These are phyloP conservation scores for Scarus forsteni DNA, from an alignment of 2,797 vertebrate genomes.

Conservation along the genomic window DNA sequence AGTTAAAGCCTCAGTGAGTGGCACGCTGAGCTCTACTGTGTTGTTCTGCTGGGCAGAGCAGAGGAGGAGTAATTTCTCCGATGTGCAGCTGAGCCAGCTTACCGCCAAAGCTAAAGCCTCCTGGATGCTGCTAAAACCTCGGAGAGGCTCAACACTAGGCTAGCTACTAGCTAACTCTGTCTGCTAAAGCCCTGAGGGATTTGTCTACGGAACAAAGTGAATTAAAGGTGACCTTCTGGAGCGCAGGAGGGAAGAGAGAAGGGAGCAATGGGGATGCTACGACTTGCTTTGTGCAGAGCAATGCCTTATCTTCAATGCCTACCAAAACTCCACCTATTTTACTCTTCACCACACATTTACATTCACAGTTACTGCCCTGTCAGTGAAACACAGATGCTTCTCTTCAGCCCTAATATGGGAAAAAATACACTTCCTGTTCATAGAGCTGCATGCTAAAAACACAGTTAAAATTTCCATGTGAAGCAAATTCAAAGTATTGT, in stretches of 20 bases:
- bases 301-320: not conserved
- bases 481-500: not conserved
- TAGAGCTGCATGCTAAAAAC: too few species aligned
- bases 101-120: constrained; percentile 80
- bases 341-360: not conserved
- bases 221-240: constrained; percentile 82
- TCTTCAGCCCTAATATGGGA: not conserved
- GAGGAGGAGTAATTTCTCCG: constrained; percentile 84
- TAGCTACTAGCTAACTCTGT: constrained; percentile 77
- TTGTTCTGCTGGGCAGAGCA: constrained; percentile 58
- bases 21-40: constrained; percentile 61
- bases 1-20: constrained; percentile 77
- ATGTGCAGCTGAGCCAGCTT: constrained; percentile 86
- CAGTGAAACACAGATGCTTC: not conserved
- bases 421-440: not conserved
- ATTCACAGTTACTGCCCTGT: not conserved
- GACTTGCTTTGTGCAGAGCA: constrained; percentile 14
- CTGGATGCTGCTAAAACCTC: constrained; percentile 77
- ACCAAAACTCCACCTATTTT: not conserved
- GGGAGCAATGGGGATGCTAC: constrained; percentile 34
- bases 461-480: too few species aligned
- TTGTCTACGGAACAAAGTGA: constrained; percentile 78
- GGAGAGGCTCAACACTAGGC: constrained; percentile 69
- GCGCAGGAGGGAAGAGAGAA: constrained; percentile 39
- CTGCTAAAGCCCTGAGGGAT: constrained; percentile 72